Base-by-base conservation (phyloP, 2,888 invertebrate genomes). In the Polia nebulosa region DNA sequence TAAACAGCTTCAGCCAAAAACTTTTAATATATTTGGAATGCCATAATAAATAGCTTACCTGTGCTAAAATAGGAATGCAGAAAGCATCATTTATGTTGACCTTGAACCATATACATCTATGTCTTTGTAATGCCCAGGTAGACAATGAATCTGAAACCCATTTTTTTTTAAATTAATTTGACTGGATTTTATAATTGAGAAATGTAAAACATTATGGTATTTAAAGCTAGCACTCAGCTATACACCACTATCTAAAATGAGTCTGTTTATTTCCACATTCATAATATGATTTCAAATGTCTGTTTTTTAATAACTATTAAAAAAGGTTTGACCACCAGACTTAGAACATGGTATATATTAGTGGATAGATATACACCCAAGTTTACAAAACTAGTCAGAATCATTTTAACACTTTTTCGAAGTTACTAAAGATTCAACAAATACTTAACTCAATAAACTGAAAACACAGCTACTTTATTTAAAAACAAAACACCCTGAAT, bases 101-200 rank as follows among this genome's bases (percentile, higher is more conserved):
- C 88, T 97, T 97, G 88, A 98, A 98, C 98, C 98, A 99, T 83
- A 98, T 96, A 55, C 97, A 97, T 76, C 97, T 96, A 78, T 96
- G 96, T 34, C 96, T 96, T 73, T 96, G 96, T 20, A 91, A 87
- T n/a, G 77, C 92, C 98, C 98, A 98, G 81, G 93, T 92, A 34
- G 94, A 90, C 57, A 98, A 89, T 0, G 98, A 98, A 84, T 96
- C 98, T 98, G 89, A 53, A 96, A 91, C 29, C 68, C 62, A 71
- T 36, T 34, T 22, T 15, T 49, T 25, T 17, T 47, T 47, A 32
- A 32, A n/a, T n/a, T 17, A 6, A 47, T 15, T 15, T 25, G 22
- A 47, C 22, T 47, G 1, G 13, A 5, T 39, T 41, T 7, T 29
- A 29, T 7, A 41, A 41, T n/a, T 17, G 17, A 39, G 39, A 39